These are phyloP conservation scores for Boleophthalmus pectinirostris DNA, from an alignment of 2,113 vertebrate genomes.

Conservation along the genomic window DNA sequence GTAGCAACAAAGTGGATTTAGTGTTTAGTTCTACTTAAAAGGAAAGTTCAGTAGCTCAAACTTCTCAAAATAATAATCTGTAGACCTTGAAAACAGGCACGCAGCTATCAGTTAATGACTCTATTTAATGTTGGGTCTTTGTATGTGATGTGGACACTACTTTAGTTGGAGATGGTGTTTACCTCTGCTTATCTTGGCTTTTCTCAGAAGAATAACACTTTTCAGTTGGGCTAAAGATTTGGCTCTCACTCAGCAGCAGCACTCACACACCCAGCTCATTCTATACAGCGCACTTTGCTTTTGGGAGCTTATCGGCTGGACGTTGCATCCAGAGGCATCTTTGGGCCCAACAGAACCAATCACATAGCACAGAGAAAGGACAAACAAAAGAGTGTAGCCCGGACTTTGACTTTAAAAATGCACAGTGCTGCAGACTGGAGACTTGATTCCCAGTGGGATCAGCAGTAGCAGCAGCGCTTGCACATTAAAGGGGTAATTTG, in stretches of 20 bases:
- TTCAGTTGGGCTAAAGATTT: neutral
- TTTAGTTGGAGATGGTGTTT: neutral
- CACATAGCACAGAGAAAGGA: neutral
- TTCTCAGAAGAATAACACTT: neutral
- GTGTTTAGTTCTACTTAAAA: too few species aligned
- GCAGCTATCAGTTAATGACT: neutral
- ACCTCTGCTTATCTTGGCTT: neutral
- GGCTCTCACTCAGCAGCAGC: neutral
- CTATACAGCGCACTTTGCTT: neutral
- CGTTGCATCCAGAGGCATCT: neutral
- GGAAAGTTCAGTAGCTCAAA: too few species aligned
- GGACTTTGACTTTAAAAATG: constrained; percentile 14
- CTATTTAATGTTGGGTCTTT: too few species aligned
- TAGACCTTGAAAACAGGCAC: too few species aligned
- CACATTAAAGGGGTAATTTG: constrained; percentile 13
- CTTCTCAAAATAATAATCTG: too few species aligned
- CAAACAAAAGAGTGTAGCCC: constrained; percentile 17
- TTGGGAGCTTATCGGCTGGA: neutral
- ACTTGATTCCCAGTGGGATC: constrained; percentile 22
- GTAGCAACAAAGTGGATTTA: too few species aligned
- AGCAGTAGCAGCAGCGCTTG: constrained; percentile 21
- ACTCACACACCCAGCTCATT: neutral
- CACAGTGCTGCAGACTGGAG: neutral
- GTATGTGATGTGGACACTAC: too few species aligned
- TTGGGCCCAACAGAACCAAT: neutral